Evolutionary conservation across 2,113 vertebrate genomes (phyloP), one percentile per base, ranked within the genome.

Genomic region (Actinemys pallida): DNA sequence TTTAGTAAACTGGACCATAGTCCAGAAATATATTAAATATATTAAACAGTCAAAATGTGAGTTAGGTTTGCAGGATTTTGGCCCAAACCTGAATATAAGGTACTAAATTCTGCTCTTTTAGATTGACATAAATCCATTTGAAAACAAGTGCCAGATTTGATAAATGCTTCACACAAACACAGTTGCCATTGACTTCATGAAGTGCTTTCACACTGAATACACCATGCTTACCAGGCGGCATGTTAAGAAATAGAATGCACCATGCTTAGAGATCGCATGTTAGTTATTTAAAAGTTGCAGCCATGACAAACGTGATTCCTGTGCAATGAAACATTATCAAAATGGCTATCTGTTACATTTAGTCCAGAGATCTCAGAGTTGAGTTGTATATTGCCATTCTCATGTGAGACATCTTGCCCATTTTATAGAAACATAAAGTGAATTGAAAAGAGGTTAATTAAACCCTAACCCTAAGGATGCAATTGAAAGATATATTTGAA

Each of bases 201-300:
- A 96, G 82, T 93, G 78, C 78, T 88, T 29, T 88, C 45, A 81
- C 35, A 8, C 91, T 95, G 94, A 69, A 39, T 92, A 12, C 57
- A 90, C 72, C 65, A 39, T 20, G 35, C 65, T 39, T 69, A 39
- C 17, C 53, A 39, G 65, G 9, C 3, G 8, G 19, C 35, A 69
- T 69, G 35, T 69, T 35, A 83, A 81, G 85, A 81, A 83, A 83
- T 83, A 19, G 29, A 79, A 20, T 50, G 88, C 88, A 16, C 47
- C 27, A 31, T 85, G 29, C 6, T 65, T 91, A 53, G 72, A 89
- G 83, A 75, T 25, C 59, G 3, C 7, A 2, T 45, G 87, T 97
- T 95, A 96, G 95, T 97, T 97, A 95, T 97, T 96, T 95, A 95
- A 78, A 49, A 50, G 85, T 93, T 76, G 47, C 78, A n/a, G 79